Evolutionary conservation across 2,797 vertebrate genomes (phyloP).

Genomic region (Anguilla anguilla): DNA sequence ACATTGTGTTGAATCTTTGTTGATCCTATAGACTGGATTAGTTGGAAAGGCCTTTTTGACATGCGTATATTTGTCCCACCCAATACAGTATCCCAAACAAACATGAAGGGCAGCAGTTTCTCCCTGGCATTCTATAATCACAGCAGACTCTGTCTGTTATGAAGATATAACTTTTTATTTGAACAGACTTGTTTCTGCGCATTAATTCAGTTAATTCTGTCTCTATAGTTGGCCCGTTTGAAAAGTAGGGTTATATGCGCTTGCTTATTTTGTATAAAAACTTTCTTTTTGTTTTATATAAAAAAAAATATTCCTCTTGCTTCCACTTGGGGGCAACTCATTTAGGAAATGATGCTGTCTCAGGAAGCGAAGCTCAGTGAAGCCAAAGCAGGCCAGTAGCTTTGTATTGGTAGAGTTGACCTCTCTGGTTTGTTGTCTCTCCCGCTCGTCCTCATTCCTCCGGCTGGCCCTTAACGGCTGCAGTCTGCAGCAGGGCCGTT

Average conservation of each 20-base stretch:
- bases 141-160: background rate
- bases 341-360: background rate
- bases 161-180: background rate
- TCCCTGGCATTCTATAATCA: background rate
- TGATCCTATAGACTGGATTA: background rate
- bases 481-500: background rate
- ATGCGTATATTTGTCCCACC: background rate
- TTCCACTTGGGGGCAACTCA: constrained; percentile 26
- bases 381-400: background rate
- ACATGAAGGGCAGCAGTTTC: background rate
- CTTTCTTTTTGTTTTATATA: background rate
- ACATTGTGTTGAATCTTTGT: background rate
- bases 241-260: background rate
- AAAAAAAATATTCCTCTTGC: background rate
- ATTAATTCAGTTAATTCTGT: background rate
- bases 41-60: background rate
- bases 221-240: constrained; percentile 10
- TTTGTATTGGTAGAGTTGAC: background rate
- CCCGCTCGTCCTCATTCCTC: background rate
- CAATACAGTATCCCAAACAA: background rate
- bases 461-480: background rate
- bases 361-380: background rate
- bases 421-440: background rate
- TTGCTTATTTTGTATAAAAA: constrained; percentile 2
- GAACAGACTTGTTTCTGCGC: background rate